phyloP scores from a whole-genome alignment of 2,113 vertebrate genomes.

The Forbesichthys papilliferus region DNA sequence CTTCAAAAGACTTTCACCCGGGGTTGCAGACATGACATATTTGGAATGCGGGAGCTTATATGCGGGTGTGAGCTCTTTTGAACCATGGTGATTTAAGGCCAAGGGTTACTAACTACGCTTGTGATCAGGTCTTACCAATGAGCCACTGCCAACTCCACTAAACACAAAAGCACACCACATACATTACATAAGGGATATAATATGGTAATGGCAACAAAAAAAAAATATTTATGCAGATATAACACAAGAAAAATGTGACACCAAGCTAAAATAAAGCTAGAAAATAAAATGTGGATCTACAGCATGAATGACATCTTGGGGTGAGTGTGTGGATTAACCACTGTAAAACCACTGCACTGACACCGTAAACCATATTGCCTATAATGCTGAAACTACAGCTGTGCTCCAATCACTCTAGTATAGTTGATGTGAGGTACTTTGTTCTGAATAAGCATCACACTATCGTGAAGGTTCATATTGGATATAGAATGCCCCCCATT shows the following conservation, averaged over 20 bases:
- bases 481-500: constrained; percentile 50
- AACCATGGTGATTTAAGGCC: constrained; percentile 24
- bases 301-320: no score
- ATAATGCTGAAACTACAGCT: constrained; percentile 1
- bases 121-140: constrained; percentile 16
- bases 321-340: no score
- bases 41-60: constrained; percentile 36
- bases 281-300: no score
- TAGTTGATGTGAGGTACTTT: constrained; percentile 30
- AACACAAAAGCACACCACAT: constrained; percentile 11
- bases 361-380: background rate
- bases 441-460: constrained; percentile 42
- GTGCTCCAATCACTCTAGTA: constrained; percentile 4
- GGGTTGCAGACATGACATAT: constrained; percentile 55
- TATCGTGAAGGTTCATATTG: constrained; percentile 34
- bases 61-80: constrained; percentile 25
- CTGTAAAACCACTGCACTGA: background rate
- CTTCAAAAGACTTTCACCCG: constrained; percentile 66
- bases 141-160: constrained; percentile 3
- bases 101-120: constrained; percentile 44
- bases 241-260: constrained; percentile 10
- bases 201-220: background rate
- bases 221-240: constrained; percentile 14
- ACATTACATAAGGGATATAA: no score
- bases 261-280: background rate